Evolutionary conservation across 2,797 vertebrate genomes (phyloP).

Genomic region (Chloroceryle inda): DNA sequence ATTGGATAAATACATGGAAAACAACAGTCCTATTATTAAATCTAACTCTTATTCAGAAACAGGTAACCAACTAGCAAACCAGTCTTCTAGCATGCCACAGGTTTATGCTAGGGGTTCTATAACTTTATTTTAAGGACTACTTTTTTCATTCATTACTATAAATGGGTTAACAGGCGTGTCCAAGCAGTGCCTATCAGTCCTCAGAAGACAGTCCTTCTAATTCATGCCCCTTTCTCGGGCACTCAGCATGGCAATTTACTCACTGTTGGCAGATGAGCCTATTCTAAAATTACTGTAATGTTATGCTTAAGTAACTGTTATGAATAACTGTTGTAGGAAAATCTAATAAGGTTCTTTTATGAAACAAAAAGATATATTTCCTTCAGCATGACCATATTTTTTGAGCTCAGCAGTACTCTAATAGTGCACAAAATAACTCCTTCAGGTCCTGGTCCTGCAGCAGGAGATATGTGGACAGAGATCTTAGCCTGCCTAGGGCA

Average conservation of each 20-base stretch:
- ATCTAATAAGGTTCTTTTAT: not conserved
- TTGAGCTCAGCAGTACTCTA: not conserved
- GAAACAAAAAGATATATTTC: not conserved
- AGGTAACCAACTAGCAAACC: not conserved
- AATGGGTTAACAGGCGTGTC: not conserved
- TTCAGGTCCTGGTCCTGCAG: not conserved
- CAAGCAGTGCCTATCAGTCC: not conserved
- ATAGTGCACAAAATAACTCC: not conserved
- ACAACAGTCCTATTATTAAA: not conserved
- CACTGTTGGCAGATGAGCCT: not conserved
- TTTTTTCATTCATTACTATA: not conserved
- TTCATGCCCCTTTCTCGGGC: not conserved
- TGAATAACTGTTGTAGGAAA: not conserved
- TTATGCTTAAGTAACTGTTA: not conserved
- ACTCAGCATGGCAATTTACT: not conserved
- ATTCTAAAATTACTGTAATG: not conserved
- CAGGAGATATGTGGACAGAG: not conserved
- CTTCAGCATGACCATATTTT: not conserved
- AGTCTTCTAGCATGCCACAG: not conserved
- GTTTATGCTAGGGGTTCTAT: not conserved
- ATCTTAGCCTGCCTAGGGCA: too few relatives aligned
- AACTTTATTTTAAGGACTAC: not conserved
- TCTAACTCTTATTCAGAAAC: not conserved
- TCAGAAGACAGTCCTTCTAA: not conserved
- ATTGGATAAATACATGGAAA: not conserved